phyloP scores from a whole-genome alignment of 53 echinoderm and acorn worm species.

The Glandiceps talaboti region DNA sequence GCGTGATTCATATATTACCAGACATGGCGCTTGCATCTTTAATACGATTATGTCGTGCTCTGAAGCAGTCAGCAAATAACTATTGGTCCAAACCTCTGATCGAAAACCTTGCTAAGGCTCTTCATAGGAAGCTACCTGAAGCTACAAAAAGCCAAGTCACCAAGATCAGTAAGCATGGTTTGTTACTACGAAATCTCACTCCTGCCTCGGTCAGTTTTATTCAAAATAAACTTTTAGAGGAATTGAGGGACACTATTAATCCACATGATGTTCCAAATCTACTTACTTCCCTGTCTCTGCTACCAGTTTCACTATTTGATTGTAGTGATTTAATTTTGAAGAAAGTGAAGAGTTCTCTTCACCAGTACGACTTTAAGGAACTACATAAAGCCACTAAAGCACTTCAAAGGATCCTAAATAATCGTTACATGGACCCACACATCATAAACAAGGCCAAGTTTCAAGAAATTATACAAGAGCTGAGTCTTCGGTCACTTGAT shows the following conservation, averaged over 20 bases:
- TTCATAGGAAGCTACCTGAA: background rate
- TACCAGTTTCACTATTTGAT: background rate
- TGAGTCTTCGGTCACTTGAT: background rate
- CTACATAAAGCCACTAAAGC: background rate
- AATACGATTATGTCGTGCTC: background rate
- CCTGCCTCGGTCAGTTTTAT: background rate
- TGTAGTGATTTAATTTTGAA: background rate
- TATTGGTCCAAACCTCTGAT: background rate
- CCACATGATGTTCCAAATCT: background rate
- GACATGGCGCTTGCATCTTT: background rate
- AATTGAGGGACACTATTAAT: background rate
- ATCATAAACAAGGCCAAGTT: background rate
- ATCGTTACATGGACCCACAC: background rate
- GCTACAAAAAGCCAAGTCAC: background rate
- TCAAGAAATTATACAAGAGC: background rate
- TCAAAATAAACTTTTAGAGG: background rate
- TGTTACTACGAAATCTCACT: background rate
- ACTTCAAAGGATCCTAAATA: too few relatives aligned
- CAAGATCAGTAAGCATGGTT: background rate
- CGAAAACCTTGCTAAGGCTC: background rate
- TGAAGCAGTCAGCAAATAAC: background rate
- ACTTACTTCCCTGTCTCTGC: background rate
- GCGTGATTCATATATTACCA: too few relatives aligned
- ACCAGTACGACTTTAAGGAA: background rate
- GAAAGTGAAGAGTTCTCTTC: background rate